These are phyloP conservation scores for Gryllus longicercus DNA, from an alignment of 2,888 invertebrate species.

Conservation along the genomic window DNA sequence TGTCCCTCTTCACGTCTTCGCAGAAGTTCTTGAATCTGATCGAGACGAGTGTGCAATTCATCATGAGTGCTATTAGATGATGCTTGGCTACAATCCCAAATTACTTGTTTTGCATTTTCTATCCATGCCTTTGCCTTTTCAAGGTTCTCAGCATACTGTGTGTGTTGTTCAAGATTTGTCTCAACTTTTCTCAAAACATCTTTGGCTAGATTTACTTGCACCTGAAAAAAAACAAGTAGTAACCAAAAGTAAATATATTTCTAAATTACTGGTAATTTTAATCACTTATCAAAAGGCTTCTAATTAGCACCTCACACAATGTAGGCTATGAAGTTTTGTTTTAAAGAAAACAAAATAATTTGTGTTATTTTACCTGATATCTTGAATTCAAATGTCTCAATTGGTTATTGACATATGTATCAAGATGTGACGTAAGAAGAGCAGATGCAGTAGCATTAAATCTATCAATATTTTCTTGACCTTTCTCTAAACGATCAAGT, in stretches of 20 bases:
- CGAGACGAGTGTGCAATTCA: constrained; percentile 73
- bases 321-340: neutral
- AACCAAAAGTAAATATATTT: no score
- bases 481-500: constrained; percentile 68
- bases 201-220: constrained; percentile 80
- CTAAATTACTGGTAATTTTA: no score
- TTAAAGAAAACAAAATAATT: neutral
- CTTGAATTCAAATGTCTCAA: constrained; percentile 80
- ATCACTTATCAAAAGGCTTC: neutral
- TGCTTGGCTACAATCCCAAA: constrained; percentile 75
- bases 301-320: constrained; percentile 17
- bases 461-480: constrained; percentile 76
- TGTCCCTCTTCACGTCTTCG: constrained; percentile 83
- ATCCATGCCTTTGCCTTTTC: constrained; percentile 80
- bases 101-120: constrained; percentile 76
- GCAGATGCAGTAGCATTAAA: constrained; percentile 76
- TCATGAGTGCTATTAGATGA: constrained; percentile 73
- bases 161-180: constrained; percentile 81
- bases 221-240: constrained; percentile 45
- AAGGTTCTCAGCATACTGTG: constrained; percentile 72
- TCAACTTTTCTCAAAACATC: constrained; percentile 89
- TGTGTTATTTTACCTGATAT: constrained; percentile 58
- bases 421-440: constrained; percentile 76
- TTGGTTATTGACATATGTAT: constrained; percentile 84
- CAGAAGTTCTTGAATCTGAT: constrained; percentile 63